Conservation (phyloP, 2,113 vertebrate species). For the Aphelocoma coerulescens region DNA sequence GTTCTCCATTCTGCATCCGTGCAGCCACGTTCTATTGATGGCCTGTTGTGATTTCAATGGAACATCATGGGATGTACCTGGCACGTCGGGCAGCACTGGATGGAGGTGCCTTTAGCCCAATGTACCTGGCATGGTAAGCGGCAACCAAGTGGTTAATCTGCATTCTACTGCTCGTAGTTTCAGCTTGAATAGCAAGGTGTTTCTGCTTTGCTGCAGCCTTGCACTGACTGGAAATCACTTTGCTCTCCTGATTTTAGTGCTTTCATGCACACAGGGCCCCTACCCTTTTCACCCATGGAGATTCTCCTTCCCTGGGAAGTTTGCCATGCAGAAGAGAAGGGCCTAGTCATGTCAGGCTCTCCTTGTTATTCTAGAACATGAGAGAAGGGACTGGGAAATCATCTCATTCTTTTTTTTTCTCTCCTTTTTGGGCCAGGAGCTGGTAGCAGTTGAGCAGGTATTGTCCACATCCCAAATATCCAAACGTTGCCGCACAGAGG, state of each 20-base stretch:
- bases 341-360: not conserved
- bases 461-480: not conserved
- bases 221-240: conserved; percentile 43
- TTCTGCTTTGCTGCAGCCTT: conserved; percentile 53
- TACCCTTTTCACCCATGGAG: not conserved
- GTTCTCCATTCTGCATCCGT: conserved; percentile 69
- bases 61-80: conserved; percentile 73
- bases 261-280: not conserved
- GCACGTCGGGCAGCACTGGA: conserved; percentile 68
- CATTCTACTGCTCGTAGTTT: conserved; percentile 58
- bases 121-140: conserved; percentile 73
- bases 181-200: conserved; percentile 37
- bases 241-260: conserved; percentile 44
- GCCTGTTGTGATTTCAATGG: conserved; percentile 74
- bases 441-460: conserved; percentile 29
- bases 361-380: not conserved
- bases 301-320: not conserved
- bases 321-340: not conserved
- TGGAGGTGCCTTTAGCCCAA: conserved; percentile 70
- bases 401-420: not conserved
- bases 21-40: conserved; percentile 72
- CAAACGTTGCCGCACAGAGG: not conserved
- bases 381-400: not conserved
- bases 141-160: conserved; percentile 66
- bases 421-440: conserved; percentile 30